phyloP scores from a whole-genome alignment of 2,888 invertebrate species.

The Marasmarcha lunaedactyla region DNA sequence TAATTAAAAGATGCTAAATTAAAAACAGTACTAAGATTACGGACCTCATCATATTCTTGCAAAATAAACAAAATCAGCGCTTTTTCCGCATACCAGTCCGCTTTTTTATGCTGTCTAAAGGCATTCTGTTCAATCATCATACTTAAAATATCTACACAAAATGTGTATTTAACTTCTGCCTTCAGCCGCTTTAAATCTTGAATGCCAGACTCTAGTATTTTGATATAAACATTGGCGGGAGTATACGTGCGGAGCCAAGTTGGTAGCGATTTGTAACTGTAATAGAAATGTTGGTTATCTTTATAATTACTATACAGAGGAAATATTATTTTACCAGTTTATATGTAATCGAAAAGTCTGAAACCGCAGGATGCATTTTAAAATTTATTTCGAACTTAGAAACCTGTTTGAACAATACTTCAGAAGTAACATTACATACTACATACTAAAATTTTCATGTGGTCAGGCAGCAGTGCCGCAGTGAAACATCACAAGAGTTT shows the following conservation, averaged over 20 bases:
- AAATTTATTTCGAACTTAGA: too few species aligned
- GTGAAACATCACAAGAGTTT: too few species aligned
- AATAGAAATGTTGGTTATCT: constrained; percentile 9
- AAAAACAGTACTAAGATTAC: too few species aligned
- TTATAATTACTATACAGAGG: not conserved
- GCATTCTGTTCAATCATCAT: constrained; percentile 56
- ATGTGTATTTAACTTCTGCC: constrained; percentile 19
- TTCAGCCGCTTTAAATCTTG: constrained; percentile 43
- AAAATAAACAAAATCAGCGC: constrained; percentile 70
- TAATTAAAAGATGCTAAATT: too few species aligned
- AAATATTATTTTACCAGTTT: too few species aligned
- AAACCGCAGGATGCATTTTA: too few species aligned
- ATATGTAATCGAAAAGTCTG: too few species aligned
- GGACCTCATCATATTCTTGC: constrained; percentile 33
- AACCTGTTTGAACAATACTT: too few species aligned
- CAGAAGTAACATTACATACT: too few species aligned
- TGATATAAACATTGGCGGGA: constrained; percentile 52
- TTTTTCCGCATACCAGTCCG: constrained; percentile 71
- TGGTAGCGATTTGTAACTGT: constrained; percentile 46
- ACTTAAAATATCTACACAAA: constrained; percentile 63
- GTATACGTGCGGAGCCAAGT: constrained; percentile 71
- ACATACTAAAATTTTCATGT: too few species aligned
- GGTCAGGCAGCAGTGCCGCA: too few species aligned
- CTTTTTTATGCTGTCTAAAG: constrained; percentile 54
- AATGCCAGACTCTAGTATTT: constrained; percentile 42